phyloP scores from a whole-genome alignment of 2,888 invertebrate genomes.

The Listrodromus nycthemerus region DNA sequence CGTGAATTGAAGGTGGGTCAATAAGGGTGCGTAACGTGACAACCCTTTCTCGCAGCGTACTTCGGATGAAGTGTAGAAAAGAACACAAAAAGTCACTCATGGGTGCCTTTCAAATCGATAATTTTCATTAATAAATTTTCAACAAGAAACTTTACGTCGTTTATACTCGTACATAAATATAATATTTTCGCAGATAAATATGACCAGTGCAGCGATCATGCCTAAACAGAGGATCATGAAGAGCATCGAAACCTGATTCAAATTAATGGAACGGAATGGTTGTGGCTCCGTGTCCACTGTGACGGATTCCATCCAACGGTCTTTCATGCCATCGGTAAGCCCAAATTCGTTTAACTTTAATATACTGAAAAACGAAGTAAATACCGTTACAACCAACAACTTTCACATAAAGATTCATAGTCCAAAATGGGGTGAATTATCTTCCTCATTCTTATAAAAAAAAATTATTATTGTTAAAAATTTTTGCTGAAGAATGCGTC shows the following conservation, averaged over 20 bases:
- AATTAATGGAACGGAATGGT: conserved; percentile 13
- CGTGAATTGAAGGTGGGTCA: too few relatives aligned
- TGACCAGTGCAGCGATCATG: conserved; percentile 26
- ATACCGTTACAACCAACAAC: not conserved
- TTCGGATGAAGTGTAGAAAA: not conserved
- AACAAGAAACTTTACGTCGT: not conserved
- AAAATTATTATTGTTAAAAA: too few relatives aligned
- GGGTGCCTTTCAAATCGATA: not conserved
- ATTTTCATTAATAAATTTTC: not conserved
- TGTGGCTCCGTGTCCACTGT: not conserved
- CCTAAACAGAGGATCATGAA: conserved; percentile 42
- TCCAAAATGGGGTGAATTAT: too few relatives aligned
- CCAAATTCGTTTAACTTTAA: conserved; percentile 52
- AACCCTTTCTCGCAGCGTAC: too few relatives aligned
- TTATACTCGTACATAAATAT: conserved; percentile 24
- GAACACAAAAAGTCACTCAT: not conserved
- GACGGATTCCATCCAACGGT: conserved; percentile 43
- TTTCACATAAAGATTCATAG: too few relatives aligned
- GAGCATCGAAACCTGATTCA: conserved; percentile 24
- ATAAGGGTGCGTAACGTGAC: too few relatives aligned
- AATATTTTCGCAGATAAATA: conserved; percentile 41
- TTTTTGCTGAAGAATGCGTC: too few relatives aligned
- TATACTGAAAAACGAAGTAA: conserved; percentile 34
- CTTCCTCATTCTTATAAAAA: too few relatives aligned
- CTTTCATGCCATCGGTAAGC: conserved; percentile 44